Percentiles rank a stretch among this genome's conserved stretches.
phyloP scores from a whole-genome alignment of 1,140 invertebrate species.

The Sitobion miscanthi region DNA sequence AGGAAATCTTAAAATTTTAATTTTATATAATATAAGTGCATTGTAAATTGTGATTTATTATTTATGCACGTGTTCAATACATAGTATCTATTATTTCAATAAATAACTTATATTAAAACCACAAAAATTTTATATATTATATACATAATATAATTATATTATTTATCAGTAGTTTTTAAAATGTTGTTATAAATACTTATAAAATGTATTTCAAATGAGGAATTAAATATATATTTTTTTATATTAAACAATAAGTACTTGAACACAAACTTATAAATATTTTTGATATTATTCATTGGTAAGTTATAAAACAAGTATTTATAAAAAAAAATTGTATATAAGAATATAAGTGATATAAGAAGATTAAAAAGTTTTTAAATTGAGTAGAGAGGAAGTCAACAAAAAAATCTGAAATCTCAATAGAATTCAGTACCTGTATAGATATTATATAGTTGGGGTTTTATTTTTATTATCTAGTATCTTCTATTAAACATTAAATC shows the following conservation, averaged over 20 bases:
- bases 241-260: too few relatives aligned
- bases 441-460: not conserved
- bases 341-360: too few relatives aligned
- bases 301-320: too few relatives aligned
- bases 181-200: not conserved
- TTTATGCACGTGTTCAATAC: not conserved
- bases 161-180: not conserved
- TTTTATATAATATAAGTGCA: too few relatives aligned
- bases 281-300: too few relatives aligned
- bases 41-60: too few relatives aligned
- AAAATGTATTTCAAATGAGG: not conserved
- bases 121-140: not conserved
- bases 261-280: not conserved
- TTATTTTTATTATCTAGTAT: not conserved
- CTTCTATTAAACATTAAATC: not conserved
- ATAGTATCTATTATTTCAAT: not conserved
- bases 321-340: too few relatives aligned
- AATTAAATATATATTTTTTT: too few relatives aligned
- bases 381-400: not conserved
- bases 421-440: not conserved
- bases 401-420: not conserved
- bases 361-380: not conserved
- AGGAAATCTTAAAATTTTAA: too few relatives aligned
- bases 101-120: not conserved
- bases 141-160: too few relatives aligned